Evolutionary conservation across 2,888 invertebrate genomes (phyloP), one percentile per base, ranked within the genome.

Genomic region (Stegana nigrithorax): DNA sequence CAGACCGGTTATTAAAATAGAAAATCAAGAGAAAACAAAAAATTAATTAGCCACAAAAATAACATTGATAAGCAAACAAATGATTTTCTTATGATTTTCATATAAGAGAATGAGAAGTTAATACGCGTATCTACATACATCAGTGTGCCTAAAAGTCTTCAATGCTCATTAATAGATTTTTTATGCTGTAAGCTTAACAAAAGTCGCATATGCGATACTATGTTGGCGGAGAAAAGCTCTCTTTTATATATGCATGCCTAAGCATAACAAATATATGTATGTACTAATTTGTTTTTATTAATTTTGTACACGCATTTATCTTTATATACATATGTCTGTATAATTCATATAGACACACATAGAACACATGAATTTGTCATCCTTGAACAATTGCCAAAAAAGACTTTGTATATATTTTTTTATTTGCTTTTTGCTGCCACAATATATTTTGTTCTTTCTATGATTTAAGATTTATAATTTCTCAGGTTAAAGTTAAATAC

Each of bases 21-120:
- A 42, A 59, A 45, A 63, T 17, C 27, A 53, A 60, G 51, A 63
- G 60, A 60, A 50, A 59, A 60, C 39, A 64, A 44, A 62, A 67
- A 76, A 75, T 79, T 79, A 75, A 79, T 79, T 79, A 77, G 70
- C 72, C 68, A 66, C 67, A 68, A n/a, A n/a, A n/a, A n/a, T 63
- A 62, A 8, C 60, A 58, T 62, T 74, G 79, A 75, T 79, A 78
- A 75, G 71, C 69, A 73, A 74, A 78, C 7, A 47, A 47, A 12
- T 6, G 39, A n/a, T 8, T 39, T 39, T 39, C 3, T n/a, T 39
- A 2, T n/a, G 14, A 1, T 39, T 39, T n/a, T n/a, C n/a, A n/a
- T n/a, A n/a, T n/a, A n/a, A n/a, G n/a, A n/a, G n/a, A n/a, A n/a
- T n/a, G n/a, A n/a, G n/a, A n/a, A n/a, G n/a, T n/a, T n/a, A n/a